Conservation (phyloP, 2,797 vertebrate species). For the Cygnus olor region DNA sequence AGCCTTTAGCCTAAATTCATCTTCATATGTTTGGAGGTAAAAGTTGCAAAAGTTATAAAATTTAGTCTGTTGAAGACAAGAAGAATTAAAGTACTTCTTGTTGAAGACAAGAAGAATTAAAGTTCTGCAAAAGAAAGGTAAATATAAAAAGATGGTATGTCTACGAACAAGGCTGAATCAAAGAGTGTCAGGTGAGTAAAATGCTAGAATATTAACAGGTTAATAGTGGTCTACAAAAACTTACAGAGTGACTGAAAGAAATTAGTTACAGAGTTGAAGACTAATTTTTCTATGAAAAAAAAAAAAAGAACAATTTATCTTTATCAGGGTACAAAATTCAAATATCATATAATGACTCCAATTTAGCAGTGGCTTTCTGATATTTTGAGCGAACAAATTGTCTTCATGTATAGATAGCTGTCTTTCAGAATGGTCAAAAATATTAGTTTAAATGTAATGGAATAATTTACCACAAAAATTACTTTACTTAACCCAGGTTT, state of each 20-base stretch:
- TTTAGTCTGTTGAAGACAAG: neutral
- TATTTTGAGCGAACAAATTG: neutral
- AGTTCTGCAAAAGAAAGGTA: neutral
- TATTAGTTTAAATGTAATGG: neutral
- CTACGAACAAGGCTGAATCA: neutral
- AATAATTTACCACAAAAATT: neutral
- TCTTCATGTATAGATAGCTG: neutral
- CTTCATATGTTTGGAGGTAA: neutral
- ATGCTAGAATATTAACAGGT: neutral
- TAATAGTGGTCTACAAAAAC: neutral
- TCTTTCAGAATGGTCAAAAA: neutral
- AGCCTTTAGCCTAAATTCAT: neutral
- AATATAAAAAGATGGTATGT: neutral
- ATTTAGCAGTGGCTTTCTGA: neutral
- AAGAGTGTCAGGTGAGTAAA: neutral
- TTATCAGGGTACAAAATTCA: neutral
- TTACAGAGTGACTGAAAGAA: neutral
- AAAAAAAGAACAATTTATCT: neutral
- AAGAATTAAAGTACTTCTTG: neutral
- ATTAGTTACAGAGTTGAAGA: neutral
- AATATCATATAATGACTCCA: neutral
- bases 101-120: neutral
- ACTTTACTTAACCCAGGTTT: neutral
- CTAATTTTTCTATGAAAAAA: neutral
- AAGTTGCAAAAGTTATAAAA: fast-evolving